Evolutionary conservation across 2,797 vertebrate species (phyloP).

Genomic region (Xenops minutus): DNA sequence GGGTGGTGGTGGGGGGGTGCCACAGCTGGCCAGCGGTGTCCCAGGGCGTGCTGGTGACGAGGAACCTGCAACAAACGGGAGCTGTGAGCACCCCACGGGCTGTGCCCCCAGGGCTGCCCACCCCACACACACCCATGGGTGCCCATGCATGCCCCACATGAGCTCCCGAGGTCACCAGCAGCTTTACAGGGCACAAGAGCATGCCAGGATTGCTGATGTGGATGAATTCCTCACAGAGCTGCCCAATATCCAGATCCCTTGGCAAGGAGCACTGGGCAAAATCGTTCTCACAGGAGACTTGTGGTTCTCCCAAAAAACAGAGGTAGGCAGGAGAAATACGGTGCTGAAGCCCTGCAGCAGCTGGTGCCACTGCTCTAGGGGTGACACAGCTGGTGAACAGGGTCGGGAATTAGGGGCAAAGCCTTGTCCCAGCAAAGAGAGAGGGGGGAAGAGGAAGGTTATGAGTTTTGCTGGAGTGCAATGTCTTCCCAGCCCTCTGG

Average conservation of each 20-base stretch:
- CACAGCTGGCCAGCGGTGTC: constrained; percentile 84
- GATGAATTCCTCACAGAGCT: rapidly evolving
- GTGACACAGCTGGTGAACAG: rapidly evolving
- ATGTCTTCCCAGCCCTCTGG: rapidly evolving
- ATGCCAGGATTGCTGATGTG: rapidly evolving
- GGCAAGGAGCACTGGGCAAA: rapidly evolving
- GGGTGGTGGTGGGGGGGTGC: constrained; percentile 81
- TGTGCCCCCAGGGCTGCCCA: rapidly evolving
- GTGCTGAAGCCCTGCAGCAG: neutral
- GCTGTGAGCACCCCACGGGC: rapidly evolving
- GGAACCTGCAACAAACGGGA: constrained; percentile 79
- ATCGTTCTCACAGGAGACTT: rapidly evolving
- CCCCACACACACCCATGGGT: neutral
- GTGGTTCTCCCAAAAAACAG: rapidly evolving
- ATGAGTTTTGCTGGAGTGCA: neutral
- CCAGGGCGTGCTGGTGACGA: constrained; percentile 90
- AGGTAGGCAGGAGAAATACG: rapidly evolving
- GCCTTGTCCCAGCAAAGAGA: rapidly evolving
- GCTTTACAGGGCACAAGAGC: rapidly evolving
- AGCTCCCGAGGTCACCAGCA: rapidly evolving
- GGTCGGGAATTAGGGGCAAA: rapidly evolving
- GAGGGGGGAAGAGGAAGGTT: neutral
- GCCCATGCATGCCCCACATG: rapidly evolving
- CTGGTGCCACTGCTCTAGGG: neutral
- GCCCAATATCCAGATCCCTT: rapidly evolving